A percentile compares a stretch with the other conserved stretches of the same genome.
phyloP scores from a whole-genome alignment of 2,797 vertebrate genomes.

The Amniataba percoides region DNA sequence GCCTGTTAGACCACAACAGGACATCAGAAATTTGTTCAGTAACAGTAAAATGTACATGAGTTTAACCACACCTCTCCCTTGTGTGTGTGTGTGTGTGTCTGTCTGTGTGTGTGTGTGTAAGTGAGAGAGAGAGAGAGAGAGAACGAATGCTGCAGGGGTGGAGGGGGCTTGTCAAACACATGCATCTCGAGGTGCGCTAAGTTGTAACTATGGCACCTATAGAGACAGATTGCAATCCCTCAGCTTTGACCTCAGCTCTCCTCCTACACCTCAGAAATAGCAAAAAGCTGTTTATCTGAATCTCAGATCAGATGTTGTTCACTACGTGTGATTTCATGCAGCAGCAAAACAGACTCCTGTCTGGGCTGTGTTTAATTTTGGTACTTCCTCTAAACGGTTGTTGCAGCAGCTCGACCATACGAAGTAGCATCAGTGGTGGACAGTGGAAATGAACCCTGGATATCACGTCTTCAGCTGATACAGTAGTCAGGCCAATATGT shows the following conservation, averaged over 20 bases:
- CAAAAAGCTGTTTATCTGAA: slow-evolving; percentile 71
- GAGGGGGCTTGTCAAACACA: slow-evolving; percentile 50
- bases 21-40: slow-evolving; percentile 84
- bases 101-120: slow-evolving; percentile 27
- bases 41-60: slow-evolving; percentile 78
- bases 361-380: slow-evolving; percentile 70
- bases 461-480: slow-evolving; percentile 40
- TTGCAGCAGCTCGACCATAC: slow-evolving; percentile 38
- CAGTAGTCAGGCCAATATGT: slow-evolving; percentile 10
- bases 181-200: slow-evolving; percentile 32
- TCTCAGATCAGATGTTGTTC: slow-evolving; percentile 70
- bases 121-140: slow-evolving; percentile 40
- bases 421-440: slow-evolving; percentile 29
- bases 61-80: slow-evolving; percentile 80
- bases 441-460: slow-evolving; percentile 42
- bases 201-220: slow-evolving; percentile 49
- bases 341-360: slow-evolving; percentile 45
- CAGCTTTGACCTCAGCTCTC: slow-evolving; percentile 56
- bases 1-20: slow-evolving; percentile 86
- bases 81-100: slow-evolving; percentile 54
- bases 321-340: slow-evolving; percentile 34
- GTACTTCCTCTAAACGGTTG: slow-evolving; percentile 75
- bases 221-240: slow-evolving; percentile 34
- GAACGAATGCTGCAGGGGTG: slow-evolving; percentile 27
- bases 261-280: slow-evolving; percentile 57